These are phyloP conservation scores for Pipra filicauda DNA, from an alignment of 2,113 vertebrate species.

Conservation along the genomic window DNA sequence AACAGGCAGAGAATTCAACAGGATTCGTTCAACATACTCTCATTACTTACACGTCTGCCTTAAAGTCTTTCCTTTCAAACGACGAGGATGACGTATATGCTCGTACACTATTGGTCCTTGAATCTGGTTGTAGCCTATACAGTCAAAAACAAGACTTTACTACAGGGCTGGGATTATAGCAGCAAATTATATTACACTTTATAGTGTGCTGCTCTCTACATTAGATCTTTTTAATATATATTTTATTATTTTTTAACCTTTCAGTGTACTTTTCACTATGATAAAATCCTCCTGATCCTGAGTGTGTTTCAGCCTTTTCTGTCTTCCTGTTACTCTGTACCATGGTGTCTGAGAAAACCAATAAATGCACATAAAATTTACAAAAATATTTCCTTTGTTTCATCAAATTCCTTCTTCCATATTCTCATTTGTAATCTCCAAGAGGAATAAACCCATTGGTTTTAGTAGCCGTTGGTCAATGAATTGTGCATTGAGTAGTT, in stretches of 20 bases:
- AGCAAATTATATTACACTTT: background rate
- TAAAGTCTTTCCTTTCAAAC: background rate
- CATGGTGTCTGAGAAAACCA: background rate
- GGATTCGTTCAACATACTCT: background rate
- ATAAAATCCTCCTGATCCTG: background rate
- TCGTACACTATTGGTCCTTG: rapidly evolving
- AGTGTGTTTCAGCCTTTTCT: background rate
- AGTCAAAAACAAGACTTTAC: background rate
- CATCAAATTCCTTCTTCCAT: background rate
- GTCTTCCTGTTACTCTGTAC: background rate
- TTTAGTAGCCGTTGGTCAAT: background rate
- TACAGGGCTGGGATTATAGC: background rate
- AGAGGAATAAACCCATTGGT: background rate
- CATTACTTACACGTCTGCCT: background rate
- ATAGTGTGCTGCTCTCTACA: background rate
- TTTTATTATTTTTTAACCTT: background rate
- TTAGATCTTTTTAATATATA: background rate
- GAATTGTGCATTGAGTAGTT: background rate
- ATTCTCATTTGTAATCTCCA: background rate
- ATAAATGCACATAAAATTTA: background rate
- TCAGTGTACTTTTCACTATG: background rate
- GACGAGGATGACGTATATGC: background rate
- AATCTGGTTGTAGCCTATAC: background rate
- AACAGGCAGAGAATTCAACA: background rate
- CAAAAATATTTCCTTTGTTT: background rate